Conservation (phyloP, 2,113 vertebrate species). For the Orthochromis indermauri region DNA sequence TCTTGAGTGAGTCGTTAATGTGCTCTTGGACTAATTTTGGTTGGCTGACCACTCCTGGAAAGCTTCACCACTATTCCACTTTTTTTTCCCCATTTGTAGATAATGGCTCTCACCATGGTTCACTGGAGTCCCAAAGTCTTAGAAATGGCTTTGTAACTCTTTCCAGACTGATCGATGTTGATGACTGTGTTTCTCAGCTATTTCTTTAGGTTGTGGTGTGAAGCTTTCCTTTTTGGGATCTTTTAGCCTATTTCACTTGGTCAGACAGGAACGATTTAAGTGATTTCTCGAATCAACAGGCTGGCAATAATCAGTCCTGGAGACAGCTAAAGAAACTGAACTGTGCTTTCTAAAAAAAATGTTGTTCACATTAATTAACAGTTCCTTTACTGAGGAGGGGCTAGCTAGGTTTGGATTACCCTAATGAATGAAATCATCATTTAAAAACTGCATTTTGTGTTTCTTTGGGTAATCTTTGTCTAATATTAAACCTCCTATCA, state of each 20-base stretch:
- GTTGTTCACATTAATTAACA: neutral
- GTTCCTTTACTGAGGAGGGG: neutral
- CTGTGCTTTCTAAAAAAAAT: neutral
- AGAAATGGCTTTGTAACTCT: neutral
- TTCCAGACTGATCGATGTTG: neutral
- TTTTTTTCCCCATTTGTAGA: neutral
- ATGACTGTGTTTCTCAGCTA: neutral
- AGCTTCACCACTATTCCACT: neutral
- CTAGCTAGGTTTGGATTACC: neutral
- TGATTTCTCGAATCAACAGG: neutral
- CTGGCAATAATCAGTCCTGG: neutral
- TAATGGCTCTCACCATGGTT: neutral
- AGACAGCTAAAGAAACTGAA: neutral
- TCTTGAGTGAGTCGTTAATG: neutral
- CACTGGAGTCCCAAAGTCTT: neutral
- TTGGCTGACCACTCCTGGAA: neutral
- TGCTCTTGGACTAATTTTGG: neutral
- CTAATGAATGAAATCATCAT: neutral
- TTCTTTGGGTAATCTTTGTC: neutral
- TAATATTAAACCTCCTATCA: neutral
- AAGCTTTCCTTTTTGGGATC: neutral
- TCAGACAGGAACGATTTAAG: neutral
- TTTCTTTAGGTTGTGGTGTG: neutral
- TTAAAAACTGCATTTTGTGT: neutral
- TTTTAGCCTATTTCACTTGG: neutral